Percentiles rank a stretch among this genome's conserved stretches.
phyloP scores from a whole-genome alignment of 2,113 vertebrate genomes.

The Grallaria varia region DNA sequence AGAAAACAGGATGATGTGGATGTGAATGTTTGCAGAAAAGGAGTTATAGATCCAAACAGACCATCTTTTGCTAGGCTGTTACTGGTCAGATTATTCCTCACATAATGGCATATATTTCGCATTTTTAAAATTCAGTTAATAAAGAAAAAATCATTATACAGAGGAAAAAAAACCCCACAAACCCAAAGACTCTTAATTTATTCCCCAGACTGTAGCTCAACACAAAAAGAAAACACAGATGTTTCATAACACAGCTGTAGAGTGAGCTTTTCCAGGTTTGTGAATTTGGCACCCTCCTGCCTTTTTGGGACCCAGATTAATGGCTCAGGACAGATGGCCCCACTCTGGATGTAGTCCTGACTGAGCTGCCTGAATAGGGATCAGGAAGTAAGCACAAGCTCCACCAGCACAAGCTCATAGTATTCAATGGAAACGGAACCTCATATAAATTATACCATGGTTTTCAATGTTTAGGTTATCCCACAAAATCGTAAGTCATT shows the following conservation, averaged over 20 bases:
- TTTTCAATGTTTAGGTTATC: neutral
- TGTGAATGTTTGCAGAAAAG: neutral
- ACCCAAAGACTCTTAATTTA: neutral
- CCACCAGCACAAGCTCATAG: neutral
- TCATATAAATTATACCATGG: neutral
- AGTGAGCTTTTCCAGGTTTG: constrained; percentile 39
- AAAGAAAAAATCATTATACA: neutral
- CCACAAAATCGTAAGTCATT: neutral
- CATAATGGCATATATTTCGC: neutral
- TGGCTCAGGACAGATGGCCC: neutral
- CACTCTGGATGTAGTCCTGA: neutral
- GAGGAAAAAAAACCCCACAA: neutral
- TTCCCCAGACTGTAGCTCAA: constrained; percentile 17
- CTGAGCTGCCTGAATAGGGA: neutral
- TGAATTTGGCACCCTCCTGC: neutral
- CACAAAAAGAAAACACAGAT: constrained; percentile 34
- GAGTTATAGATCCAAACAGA: neutral
- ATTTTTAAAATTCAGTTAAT: neutral
- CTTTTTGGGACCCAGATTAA: neutral
- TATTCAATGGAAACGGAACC: neutral
- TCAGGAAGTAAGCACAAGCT: neutral
- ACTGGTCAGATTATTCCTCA: neutral
- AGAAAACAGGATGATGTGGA: neutral
- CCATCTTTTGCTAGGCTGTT: neutral
- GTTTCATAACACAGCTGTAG: constrained; percentile 39